Conservation (phyloP, 2,888 invertebrate genomes). For the Drosophila testacea region DNA sequence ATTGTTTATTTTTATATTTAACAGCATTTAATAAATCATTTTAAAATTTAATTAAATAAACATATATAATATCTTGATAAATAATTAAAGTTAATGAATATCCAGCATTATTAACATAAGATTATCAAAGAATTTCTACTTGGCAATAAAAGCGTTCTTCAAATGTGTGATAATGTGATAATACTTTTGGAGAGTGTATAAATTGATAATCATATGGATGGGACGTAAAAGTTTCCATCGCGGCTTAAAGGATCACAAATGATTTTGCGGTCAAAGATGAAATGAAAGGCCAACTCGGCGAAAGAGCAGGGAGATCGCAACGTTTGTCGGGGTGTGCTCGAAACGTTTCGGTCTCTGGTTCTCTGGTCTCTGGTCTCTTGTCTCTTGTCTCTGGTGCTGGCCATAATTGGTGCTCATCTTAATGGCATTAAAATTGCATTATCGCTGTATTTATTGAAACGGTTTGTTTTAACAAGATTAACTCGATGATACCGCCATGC, state of each 20-base stretch:
- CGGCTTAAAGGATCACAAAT: constrained; percentile 72
- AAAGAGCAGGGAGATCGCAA: background rate
- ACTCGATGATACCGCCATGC: constrained; percentile 69
- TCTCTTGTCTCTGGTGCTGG: constrained; percentile 58
- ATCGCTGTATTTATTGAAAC: constrained; percentile 83
- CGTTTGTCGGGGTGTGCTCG: constrained; percentile 1
- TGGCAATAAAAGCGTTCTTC: background rate
- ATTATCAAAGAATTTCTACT: background rate
- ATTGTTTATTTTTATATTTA: too few relatives aligned
- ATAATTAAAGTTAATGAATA: too few relatives aligned
- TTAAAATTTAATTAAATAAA: too few relatives aligned
- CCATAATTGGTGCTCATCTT: constrained; percentile 84
- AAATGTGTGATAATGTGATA: background rate
- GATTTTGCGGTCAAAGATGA: constrained; percentile 76
- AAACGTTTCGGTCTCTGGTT: constrained; percentile 29
- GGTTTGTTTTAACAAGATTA: constrained; percentile 80
- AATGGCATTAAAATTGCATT: constrained; percentile 84
- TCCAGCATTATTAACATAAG: too few relatives aligned
- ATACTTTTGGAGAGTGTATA: background rate
- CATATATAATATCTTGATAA: too few relatives aligned
- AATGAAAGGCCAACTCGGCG: constrained; percentile 52
- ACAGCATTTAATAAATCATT: too few relatives aligned
- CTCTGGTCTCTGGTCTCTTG: constrained; percentile 4
- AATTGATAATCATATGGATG: constrained; percentile 64
- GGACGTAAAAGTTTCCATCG: constrained; percentile 67